A percentile compares a stretch with the other conserved stretches of the same genome.
Conservation (phyloP, 2,113 vertebrate genomes). For the Scortum barcoo region DNA sequence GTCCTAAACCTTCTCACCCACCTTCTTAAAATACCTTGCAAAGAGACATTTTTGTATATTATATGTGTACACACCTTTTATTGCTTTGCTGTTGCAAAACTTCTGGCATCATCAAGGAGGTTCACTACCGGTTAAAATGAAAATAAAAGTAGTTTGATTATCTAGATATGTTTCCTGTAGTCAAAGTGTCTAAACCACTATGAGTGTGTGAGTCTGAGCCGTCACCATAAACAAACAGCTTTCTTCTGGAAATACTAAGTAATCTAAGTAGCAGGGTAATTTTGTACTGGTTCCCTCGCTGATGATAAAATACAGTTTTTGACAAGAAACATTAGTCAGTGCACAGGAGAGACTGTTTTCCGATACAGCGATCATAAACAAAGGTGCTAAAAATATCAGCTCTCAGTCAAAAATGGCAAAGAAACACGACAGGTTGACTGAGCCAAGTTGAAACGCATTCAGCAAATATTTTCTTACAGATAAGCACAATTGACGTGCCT, state of each 20-base stretch:
- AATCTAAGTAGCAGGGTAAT: background rate
- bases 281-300: background rate
- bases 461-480: conserved; percentile 14
- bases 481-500: background rate
- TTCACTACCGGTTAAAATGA: background rate
- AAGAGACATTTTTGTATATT: background rate
- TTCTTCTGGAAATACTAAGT: background rate
- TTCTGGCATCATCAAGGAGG: background rate
- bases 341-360: background rate
- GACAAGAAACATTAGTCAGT: too few relatives aligned
- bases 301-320: background rate
- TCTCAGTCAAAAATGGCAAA: background rate
- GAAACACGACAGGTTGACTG: background rate
- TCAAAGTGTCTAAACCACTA: background rate
- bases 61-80: background rate
- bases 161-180: background rate
- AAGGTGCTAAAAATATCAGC: background rate
- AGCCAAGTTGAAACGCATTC: background rate
- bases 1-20: background rate
- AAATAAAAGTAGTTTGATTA: background rate
- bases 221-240: background rate
- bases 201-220: background rate
- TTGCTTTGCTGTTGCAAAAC: background rate
- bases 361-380: background rate
- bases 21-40: background rate